These are phyloP conservation scores for Ranitomeya variabilis DNA, from an alignment of 2,113 vertebrate species.

Conservation along the genomic window DNA sequence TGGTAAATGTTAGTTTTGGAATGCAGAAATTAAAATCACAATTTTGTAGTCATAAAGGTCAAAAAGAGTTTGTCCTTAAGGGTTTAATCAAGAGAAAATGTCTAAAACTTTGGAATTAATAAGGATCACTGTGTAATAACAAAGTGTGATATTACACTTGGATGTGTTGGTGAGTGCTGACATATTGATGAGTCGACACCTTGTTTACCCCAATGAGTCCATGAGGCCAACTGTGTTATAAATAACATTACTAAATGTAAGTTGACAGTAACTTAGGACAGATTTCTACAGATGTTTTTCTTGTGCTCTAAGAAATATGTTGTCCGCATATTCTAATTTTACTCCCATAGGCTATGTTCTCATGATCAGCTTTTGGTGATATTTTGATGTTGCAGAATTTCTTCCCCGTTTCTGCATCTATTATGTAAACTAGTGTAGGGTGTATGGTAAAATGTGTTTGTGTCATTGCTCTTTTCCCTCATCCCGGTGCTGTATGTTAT, in stretches of 20 bases:
- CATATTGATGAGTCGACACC: background rate
- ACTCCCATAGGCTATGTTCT: too few species aligned
- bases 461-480: too few species aligned
- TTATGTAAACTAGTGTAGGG: too few species aligned
- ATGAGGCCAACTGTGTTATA: background rate
- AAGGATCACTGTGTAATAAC: background rate
- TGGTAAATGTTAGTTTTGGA: too few species aligned
- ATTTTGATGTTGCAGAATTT: too few species aligned
- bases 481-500: too few species aligned
- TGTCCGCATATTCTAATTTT: background rate
- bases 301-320: background rate
- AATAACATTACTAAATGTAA: background rate
- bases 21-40: too few species aligned
- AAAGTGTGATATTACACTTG: background rate
- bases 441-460: too few species aligned
- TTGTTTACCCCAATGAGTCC: background rate
- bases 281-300: slow-evolving; percentile 1
- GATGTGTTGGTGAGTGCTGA: background rate
- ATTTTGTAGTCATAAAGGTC: too few species aligned
- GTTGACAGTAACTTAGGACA: background rate
- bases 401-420: too few species aligned
- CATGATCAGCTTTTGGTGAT: too few species aligned
- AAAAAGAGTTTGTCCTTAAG: background rate
- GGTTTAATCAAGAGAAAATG: background rate
- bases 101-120: background rate